Evolutionary conservation across 2,888 invertebrate species (phyloP).

Genomic region (Nephrotoma guestfalica): DNA sequence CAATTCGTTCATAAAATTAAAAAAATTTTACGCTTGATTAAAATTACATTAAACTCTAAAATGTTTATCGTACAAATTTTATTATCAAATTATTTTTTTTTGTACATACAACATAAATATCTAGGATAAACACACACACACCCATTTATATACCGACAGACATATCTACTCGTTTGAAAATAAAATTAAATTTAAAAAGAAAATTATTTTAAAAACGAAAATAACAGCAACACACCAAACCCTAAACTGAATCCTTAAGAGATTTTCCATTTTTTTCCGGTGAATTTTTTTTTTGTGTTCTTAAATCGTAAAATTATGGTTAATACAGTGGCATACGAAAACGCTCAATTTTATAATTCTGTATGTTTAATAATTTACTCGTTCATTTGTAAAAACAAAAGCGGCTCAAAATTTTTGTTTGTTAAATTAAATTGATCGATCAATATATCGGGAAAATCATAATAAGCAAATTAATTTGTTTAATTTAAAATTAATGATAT

Average conservation of each 20-base stretch:
- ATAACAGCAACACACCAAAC: background rate
- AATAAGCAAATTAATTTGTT: background rate
- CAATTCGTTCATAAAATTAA: background rate
- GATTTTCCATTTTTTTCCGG: background rate
- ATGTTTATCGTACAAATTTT: background rate
- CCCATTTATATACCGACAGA: background rate
- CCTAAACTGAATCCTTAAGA: background rate
- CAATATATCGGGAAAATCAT: background rate
- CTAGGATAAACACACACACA: background rate
- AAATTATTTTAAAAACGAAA: background rate
- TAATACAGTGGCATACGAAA: too few relatives aligned
- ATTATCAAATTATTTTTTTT: background rate
- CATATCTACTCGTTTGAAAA: background rate
- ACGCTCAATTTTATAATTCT: too few relatives aligned
- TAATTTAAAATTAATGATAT: background rate
- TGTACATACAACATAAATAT: background rate
- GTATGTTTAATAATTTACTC: too few relatives aligned
- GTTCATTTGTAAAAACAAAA: too few relatives aligned
- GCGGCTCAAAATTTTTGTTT: too few relatives aligned
- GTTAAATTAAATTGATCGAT: too few relatives aligned
- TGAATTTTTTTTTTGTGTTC: too few relatives aligned
- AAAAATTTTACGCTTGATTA: background rate
- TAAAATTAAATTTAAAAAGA: background rate
- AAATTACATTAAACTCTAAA: background rate
- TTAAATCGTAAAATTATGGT: too few relatives aligned